Evolutionary conservation across 2,797 vertebrate genomes (phyloP).

Genomic region (Garrulus glandarius): DNA sequence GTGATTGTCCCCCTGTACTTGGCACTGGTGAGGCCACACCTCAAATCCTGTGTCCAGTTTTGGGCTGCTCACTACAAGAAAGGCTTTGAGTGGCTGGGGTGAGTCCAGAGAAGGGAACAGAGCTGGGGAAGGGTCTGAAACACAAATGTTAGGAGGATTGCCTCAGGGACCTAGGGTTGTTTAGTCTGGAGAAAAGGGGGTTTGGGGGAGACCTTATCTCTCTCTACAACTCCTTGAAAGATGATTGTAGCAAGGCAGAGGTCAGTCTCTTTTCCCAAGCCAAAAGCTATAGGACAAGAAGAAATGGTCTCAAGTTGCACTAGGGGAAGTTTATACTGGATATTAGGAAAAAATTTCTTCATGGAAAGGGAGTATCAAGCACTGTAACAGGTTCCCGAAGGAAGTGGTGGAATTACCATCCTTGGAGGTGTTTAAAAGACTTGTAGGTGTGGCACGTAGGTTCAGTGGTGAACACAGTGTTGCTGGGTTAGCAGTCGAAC

Average conservation of each 20-base stretch:
- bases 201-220: not conserved
- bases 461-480: not conserved
- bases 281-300: not conserved
- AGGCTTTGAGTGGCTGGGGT: rapidly evolving
- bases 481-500: not conserved
- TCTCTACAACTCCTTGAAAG: not conserved
- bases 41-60: not conserved
- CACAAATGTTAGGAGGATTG: not conserved
- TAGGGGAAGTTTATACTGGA: not conserved
- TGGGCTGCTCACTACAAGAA: not conserved
- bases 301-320: not conserved
- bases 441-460: not conserved
- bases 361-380: not conserved
- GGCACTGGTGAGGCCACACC: not conserved
- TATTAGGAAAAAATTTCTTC: not conserved
- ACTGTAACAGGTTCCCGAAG: not conserved
- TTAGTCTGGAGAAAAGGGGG: not conserved
- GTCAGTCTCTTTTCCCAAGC: rapidly evolving
- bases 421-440: not conserved
- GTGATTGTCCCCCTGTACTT: rapidly evolving
- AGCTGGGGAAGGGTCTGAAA: not conserved
- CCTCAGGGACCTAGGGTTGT: not conserved
- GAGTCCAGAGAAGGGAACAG: not conserved
- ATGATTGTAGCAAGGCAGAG: no score
- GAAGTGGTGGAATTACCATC: not conserved